phyloP scores from a whole-genome alignment of 1,140 invertebrate species.

The Pygmarrhopalites habei region DNA sequence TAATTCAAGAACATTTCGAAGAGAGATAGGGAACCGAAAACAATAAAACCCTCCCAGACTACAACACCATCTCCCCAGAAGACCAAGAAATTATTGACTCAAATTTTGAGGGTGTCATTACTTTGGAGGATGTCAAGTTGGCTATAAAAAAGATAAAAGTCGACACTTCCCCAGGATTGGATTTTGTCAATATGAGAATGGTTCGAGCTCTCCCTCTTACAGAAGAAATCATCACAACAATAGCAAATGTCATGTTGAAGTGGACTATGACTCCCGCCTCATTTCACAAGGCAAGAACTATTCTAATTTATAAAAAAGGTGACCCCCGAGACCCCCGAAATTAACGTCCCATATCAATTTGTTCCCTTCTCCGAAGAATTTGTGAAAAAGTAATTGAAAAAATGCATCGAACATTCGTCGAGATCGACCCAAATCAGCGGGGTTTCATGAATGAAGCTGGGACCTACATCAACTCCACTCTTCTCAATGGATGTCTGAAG shows the following conservation, averaged over 20 bases:
- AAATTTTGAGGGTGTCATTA: constrained; percentile 46
- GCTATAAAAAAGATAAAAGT: background rate
- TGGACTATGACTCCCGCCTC: background rate
- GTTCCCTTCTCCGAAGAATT: background rate
- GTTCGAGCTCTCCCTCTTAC: constrained; percentile 42
- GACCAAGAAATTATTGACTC: no score
- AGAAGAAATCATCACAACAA: background rate
- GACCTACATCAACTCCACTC: background rate
- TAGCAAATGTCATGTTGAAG: background rate
- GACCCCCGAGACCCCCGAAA: background rate
- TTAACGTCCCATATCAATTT: background rate
- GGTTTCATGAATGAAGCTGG: background rate
- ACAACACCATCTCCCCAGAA: no score
- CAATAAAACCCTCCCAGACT: no score
- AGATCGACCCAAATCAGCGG: background rate
- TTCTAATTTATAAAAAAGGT: background rate
- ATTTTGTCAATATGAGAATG: constrained; percentile 60
- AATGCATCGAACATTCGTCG: background rate
- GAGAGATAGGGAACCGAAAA: no score
- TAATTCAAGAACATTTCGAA: no score
- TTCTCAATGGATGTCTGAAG: background rate
- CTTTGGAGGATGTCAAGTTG: constrained; percentile 66
- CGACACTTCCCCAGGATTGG: background rate
- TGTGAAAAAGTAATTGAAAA: background rate
- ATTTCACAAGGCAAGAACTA: background rate